Evolutionary conservation across 2,113 vertebrate genomes (phyloP).

Genomic region (Vimba vimba): DNA sequence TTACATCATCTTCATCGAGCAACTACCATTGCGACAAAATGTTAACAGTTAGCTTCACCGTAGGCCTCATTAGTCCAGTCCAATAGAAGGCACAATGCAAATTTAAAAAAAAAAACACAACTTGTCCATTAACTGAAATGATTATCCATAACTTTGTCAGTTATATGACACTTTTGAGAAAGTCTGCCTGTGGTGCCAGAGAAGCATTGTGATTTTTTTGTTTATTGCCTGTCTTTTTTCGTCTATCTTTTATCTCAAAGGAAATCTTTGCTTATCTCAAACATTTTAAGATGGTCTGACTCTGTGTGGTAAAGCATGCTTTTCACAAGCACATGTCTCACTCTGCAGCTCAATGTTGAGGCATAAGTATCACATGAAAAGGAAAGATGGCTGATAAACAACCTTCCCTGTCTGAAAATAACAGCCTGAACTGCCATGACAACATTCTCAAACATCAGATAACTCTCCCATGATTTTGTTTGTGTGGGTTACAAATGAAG

Average conservation of each 20-base stretch:
- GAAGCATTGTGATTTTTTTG: neutral
- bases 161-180: neutral
- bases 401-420: conserved; percentile 12
- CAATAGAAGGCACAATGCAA: neutral
- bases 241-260: neutral
- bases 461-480: conserved; percentile 11
- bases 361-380: neutral
- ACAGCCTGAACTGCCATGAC: neutral
- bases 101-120: neutral
- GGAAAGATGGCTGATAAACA: neutral
- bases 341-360: neutral
- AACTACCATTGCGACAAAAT: neutral
- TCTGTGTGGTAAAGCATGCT: neutral
- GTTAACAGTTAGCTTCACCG: neutral
- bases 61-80: neutral
- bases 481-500: neutral
- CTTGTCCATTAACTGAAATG: neutral
- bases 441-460: conserved; percentile 29
- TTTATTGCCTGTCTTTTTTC: neutral
- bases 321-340: neutral
- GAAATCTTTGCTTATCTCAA: neutral
- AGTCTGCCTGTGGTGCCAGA: neutral
- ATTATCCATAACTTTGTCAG: neutral
- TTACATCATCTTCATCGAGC: neutral
- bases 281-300: neutral